Conservation (phyloP, 2,113 vertebrate species). For the Notothenia rossii region DNA sequence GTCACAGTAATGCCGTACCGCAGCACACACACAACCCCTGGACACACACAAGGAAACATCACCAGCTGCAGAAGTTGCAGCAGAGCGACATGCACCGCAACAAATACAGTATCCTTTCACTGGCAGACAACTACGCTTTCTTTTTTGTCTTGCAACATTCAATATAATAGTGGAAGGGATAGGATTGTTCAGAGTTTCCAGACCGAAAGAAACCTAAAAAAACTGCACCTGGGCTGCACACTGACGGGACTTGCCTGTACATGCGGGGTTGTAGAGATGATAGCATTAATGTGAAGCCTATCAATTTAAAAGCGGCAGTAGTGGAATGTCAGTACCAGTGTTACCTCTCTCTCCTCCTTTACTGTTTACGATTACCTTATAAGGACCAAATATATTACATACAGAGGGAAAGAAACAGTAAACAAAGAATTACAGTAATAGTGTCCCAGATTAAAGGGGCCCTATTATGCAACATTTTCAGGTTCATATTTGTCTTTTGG, state of each 20-base stretch:
- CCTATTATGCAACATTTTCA: too few species aligned
- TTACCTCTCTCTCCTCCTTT: too few species aligned
- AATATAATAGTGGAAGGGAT: background rate
- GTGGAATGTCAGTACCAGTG: too few species aligned
- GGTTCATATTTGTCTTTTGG: too few species aligned
- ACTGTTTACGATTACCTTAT: too few species aligned
- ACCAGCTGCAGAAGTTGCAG: conserved; percentile 95
- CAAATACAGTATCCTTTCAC: conserved; percentile 98
- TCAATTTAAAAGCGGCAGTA: too few species aligned
- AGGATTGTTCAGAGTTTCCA: background rate
- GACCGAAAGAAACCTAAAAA: too few species aligned
- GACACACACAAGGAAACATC: conserved; percentile 97
- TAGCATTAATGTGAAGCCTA: background rate
- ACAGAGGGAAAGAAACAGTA: too few species aligned
- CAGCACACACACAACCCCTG: conserved; percentile 97
- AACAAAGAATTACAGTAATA: too few species aligned
- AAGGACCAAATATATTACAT: too few species aligned
- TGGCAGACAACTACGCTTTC: background rate
- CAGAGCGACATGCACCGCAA: conserved; percentile 95
- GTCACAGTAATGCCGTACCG: conserved; percentile 90
- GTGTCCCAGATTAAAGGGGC: too few species aligned
- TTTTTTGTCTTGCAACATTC: background rate
- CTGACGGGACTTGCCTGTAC: background rate
- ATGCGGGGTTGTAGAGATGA: background rate
- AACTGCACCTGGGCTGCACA: background rate